Conservation (phyloP, 1,140 invertebrate species). For the Venustaconcha ellipsiformis region DNA sequence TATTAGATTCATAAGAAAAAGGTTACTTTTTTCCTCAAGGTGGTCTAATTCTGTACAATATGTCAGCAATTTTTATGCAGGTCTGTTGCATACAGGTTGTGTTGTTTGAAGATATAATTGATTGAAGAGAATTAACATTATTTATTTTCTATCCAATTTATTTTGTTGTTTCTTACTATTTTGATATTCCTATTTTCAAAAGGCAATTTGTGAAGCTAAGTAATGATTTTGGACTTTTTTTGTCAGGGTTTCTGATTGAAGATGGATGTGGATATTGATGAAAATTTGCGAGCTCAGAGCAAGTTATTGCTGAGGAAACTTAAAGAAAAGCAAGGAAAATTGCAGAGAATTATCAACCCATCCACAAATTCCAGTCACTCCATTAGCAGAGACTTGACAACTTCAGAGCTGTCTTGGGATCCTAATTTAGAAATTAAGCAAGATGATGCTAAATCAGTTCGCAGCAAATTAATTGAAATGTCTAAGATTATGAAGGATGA, state of each 20-base stretch:
- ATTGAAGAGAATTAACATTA: too few species aligned
- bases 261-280: slow-evolving; percentile 25
- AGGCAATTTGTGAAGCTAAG: not conserved
- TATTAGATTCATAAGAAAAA: too few species aligned
- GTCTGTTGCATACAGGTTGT: too few species aligned
- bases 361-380: not conserved
- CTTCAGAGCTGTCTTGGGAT: too few species aligned
- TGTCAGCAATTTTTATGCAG: too few species aligned
- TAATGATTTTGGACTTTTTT: not conserved
- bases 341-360: slow-evolving; percentile 5
- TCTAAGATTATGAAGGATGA: not conserved
- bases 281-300: slow-evolving; percentile 23
- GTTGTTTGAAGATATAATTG: too few species aligned
- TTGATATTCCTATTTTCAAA: not conserved
- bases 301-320: slow-evolving; percentile 21
- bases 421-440: not conserved
- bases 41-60: too few species aligned
- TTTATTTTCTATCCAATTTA: too few species aligned
- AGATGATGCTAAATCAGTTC: not conserved
- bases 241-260: not conserved
- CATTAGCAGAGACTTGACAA: not conserved
- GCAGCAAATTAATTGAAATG: not conserved
- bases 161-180: not conserved
- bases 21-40: too few species aligned
- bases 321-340: slow-evolving; percentile 27